Percentiles rank a stretch among this genome's conserved stretches.
phyloP scores from a whole-genome alignment of 2,888 invertebrate genomes.

The Xestobium rufovillosum region DNA sequence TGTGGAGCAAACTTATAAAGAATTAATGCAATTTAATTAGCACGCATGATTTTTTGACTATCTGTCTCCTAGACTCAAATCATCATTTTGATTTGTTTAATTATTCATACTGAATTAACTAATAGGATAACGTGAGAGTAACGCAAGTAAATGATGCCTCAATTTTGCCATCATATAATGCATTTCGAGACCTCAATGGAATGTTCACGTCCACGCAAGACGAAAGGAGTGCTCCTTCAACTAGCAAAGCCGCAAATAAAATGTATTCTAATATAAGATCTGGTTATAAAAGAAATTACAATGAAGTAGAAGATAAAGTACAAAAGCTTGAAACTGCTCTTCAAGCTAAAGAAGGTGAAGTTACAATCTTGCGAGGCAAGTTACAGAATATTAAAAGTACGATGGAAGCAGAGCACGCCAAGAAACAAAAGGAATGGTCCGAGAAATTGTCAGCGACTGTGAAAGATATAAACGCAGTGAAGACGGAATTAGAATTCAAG shows the following conservation, averaged over 20 bases:
- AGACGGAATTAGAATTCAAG: slow-evolving; percentile 52
- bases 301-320: slow-evolving; percentile 25
- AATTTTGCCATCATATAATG: slow-evolving; percentile 28
- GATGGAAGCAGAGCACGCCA: slow-evolving; percentile 41
- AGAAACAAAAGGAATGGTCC: slow-evolving; percentile 47
- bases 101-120: no score
- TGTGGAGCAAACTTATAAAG: no score
- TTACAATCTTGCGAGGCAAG: slow-evolving; percentile 49
- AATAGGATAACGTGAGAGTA: no score
- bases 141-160: slow-evolving; percentile 18
- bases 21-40: no score
- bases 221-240: slow-evolving; percentile 12
- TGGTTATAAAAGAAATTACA: no score
- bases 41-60: no score
- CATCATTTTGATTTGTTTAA: no score
- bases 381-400: slow-evolving; percentile 45
- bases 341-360: slow-evolving; percentile 52
- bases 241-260: no score
- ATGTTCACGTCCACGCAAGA: slow-evolving; percentile 25
- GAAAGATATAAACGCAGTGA: slow-evolving; percentile 44
- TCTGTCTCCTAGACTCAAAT: no score
- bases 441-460: slow-evolving; percentile 43
- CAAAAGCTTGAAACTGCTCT: slow-evolving; percentile 41
- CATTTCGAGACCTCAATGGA: slow-evolving; percentile 25
- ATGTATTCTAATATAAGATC: no score